phyloP scores from a whole-genome alignment of 2,113 vertebrate species.

The Amphiprion ocellaris region DNA sequence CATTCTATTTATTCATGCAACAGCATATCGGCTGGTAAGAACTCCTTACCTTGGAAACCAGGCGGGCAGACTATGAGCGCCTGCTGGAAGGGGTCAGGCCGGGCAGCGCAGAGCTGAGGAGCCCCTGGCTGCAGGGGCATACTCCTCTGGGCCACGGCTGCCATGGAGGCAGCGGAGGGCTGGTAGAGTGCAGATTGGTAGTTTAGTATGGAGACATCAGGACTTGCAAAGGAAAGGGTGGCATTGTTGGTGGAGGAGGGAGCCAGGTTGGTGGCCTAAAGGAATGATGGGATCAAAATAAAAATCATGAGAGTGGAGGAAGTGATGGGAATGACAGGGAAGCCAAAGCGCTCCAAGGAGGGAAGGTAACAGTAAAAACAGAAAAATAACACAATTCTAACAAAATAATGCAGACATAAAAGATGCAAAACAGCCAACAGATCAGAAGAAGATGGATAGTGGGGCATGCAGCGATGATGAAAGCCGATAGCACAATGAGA shows the following conservation, averaged over 20 bases:
- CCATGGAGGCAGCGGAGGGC: conserved; percentile 97
- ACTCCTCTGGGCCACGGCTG: conserved; percentile 97
- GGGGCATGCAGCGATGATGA: conserved; percentile 36
- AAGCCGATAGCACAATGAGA: conserved; percentile 40
- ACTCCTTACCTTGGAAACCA: conserved; percentile 94
- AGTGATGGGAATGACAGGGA: conserved; percentile 52
- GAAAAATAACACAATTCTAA: background rate
- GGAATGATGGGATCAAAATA: conserved; percentile 90
- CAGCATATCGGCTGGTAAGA: background rate
- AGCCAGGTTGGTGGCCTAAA: conserved; percentile 95
- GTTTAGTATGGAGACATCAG: conserved; percentile 98
- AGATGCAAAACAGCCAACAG: conserved; percentile 20
- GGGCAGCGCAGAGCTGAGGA: conserved; percentile 93
- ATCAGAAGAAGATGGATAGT: conserved; percentile 27
- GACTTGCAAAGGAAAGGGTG: conserved; percentile 97
- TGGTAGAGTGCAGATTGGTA: conserved; percentile 98
- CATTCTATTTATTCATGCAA: background rate
- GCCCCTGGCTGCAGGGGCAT: conserved; percentile 95
- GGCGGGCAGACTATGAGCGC: conserved; percentile 99
- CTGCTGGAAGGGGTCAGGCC: conserved; percentile 99
- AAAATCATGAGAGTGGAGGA: conserved; percentile 78
- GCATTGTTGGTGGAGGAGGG: conserved; percentile 97
- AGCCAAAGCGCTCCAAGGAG: conserved; percentile 7
- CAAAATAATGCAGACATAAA: conserved; percentile 13
- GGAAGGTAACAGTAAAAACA: conserved; percentile 10